Percentiles rank a stretch among this genome's conserved stretches.
These are phyloP conservation scores for Mus pahari DNA, from an alignment of 2,113 vertebrate species.

Conservation along the genomic window DNA sequence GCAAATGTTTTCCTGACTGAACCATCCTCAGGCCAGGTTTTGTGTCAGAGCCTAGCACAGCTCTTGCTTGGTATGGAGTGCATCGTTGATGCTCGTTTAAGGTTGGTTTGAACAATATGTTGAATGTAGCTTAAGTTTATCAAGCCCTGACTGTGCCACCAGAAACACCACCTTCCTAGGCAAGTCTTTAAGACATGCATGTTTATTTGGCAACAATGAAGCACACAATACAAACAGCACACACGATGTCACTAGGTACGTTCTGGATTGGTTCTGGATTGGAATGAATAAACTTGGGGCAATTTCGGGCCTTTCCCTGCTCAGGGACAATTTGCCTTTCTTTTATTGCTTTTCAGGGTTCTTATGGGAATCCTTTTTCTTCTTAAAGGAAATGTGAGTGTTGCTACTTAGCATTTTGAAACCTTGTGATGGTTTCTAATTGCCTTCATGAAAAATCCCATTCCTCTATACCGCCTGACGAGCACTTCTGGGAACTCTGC, in stretches of 20 bases:
- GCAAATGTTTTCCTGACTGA: background rate
- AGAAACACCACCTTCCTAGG: background rate
- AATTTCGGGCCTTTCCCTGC: background rate
- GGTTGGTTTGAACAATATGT: background rate
- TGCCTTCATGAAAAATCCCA: slow-evolving; percentile 31
- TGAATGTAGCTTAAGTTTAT: background rate
- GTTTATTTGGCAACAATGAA: background rate
- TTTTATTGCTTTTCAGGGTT: background rate
- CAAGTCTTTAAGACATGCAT: background rate
- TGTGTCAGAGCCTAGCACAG: background rate
- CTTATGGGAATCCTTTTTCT: background rate
- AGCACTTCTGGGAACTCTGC: background rate
- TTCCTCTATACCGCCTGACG: background rate
- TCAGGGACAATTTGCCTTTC: background rate
- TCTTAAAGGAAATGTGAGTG: slow-evolving; percentile 25
- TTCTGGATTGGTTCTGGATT: background rate
- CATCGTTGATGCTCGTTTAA: background rate
- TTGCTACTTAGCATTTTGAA: slow-evolving; percentile 4
- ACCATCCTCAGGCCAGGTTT: background rate
- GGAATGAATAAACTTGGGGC: background rate
- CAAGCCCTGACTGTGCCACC: background rate
- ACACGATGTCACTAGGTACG: background rate
- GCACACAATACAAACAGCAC: background rate
- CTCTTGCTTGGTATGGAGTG: background rate
- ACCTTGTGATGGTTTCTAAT: background rate